Evolutionary conservation across 2,888 invertebrate species (phyloP), one percentile per base, ranked within the genome.

Genomic region (Leptogaster cylindrica): DNA sequence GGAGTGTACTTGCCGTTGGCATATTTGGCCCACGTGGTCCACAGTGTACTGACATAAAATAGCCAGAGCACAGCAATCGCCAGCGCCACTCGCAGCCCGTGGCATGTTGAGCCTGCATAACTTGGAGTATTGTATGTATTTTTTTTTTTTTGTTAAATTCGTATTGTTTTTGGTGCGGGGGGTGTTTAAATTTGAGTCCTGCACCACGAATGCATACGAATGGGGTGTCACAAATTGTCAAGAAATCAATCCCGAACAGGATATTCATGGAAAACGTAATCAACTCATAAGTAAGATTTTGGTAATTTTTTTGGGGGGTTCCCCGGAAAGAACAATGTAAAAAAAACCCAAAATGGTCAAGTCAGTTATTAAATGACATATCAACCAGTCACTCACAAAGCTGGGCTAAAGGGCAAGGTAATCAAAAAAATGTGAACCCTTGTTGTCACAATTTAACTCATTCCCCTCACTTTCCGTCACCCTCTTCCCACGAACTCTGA

Each of bases 11-110:
- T 64, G 64, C 39, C 28, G 31, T 23, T 64, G 64, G 64, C 64
- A 64, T 48, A 64, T 64, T 64, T 48, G 27, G 64, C 64, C 48
- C 64, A 64, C 64, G 64, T 64, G 64, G 41, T 16, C 33, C 36
- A 18, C 10, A 8, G 61, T 20, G 18, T 61, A 27, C 61, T 44
- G 25, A 41, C 61, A 61, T 61, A 61, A 61, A 61, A 25, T 44
- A 61, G 44, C 61, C 33, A 61, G 18, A 14, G 27, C n/a, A n/a
- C n/a, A n/a, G n/a, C n/a, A n/a, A n/a, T 28, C 16, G 51, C 51
- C 51, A 27, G 31, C 18, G 18, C 41, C 58, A 18, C 25, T 41
- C 52, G 52, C 39, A 55, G 36, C 39, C n/a, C 33, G 55, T 55
- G 23, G 23, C 39, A 55, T 55, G 55, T 55, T 36, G 55, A 23